phyloP scores from a whole-genome alignment of 2,888 invertebrate species.

The Bombylius discolor region DNA sequence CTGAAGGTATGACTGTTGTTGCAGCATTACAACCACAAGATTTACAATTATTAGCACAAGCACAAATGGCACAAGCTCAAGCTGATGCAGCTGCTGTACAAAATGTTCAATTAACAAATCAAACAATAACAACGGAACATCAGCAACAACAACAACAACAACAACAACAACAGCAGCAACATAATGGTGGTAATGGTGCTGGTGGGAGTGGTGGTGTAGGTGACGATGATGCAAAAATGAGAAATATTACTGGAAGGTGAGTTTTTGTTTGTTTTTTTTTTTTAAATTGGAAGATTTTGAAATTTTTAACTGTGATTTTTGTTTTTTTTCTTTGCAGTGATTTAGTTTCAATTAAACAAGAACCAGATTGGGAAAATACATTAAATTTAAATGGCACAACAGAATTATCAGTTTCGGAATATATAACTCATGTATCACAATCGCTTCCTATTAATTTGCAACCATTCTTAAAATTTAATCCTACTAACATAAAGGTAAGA shows the following conservation, averaged over 20 bases:
- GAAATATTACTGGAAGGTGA: too few species aligned
- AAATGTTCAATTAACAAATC: conserved; percentile 10
- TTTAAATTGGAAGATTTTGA: too few species aligned
- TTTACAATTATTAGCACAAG: conserved; percentile 45
- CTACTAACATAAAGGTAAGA: conserved; percentile 33
- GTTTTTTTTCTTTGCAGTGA: background rate
- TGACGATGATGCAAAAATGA: too few species aligned
- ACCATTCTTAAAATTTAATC: conserved; percentile 50
- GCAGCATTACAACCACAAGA: conserved; percentile 56
- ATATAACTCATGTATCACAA: conserved; percentile 39
- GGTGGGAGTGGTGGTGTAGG: background rate
- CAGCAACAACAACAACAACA: conserved; percentile 2
- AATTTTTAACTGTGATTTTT: too few species aligned
- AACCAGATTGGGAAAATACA: conserved; percentile 32
- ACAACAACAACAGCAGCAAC: background rate
- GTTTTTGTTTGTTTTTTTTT: too few species aligned
- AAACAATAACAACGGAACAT: conserved; percentile 5
- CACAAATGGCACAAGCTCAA: conserved; percentile 22
- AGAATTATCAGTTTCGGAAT: conserved; percentile 39
- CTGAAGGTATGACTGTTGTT: conserved; percentile 51
- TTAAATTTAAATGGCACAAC: conserved; percentile 25
- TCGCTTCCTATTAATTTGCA: conserved; percentile 45
- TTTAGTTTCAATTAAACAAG: conserved; percentile 27
- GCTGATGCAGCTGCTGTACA: conserved; percentile 18
- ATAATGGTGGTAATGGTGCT: background rate